Base-by-base conservation (phyloP, 2,797 vertebrate genomes). In the Phoxinus dragarum region DNA sequence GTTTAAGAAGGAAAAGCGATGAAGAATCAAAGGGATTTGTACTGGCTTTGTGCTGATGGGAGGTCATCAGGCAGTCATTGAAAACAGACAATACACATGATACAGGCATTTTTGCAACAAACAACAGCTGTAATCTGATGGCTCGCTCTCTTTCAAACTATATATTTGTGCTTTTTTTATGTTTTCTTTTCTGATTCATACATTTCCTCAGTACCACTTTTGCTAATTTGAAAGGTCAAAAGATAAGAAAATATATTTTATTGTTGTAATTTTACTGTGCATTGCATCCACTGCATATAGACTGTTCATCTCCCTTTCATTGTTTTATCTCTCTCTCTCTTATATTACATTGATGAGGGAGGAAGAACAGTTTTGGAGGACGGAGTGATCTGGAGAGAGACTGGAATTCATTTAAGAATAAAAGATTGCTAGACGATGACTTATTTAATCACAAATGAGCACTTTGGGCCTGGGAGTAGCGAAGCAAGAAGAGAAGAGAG, bases 401-500 rank as follows among this genome's bases (percentile, higher is more conserved):
- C 93, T 93, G 93, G 94, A 95, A 95, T 95, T 96, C 94, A 96
- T 96, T 96, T 95, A 95, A 92, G 93, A 92, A 95, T 93, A 95
- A 95, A 95, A 95, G 94, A 96, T 95, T 95, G 94, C 94, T 92
- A 92, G 93, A 93, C 49, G 87, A 94, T 93, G 93, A 94, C 91
- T 93, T 94, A 94, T 95, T 94, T 96, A 95, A 95, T 95, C 93
- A 94, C 92, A 92, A 93, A 91, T 93, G 94, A 95, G 93, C 27
- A 61, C 81, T 87, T 61, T 19, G 66, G 93, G 92, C 92, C 91
- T 91, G 90, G n/a, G 89, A 92, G 92, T 93, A 94, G 92, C 93
- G 92, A 93, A 93, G 92, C 91, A 90, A 92, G 27, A 69, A 80
- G 27, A 36, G 19, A 89, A 92, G 93, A 90, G 93, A 92, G 93